Percentiles rank a stretch among this genome's conserved stretches.
phyloP scores from a whole-genome alignment of 2,797 vertebrate genomes.

The Melanotaenia parkinsoni region DNA sequence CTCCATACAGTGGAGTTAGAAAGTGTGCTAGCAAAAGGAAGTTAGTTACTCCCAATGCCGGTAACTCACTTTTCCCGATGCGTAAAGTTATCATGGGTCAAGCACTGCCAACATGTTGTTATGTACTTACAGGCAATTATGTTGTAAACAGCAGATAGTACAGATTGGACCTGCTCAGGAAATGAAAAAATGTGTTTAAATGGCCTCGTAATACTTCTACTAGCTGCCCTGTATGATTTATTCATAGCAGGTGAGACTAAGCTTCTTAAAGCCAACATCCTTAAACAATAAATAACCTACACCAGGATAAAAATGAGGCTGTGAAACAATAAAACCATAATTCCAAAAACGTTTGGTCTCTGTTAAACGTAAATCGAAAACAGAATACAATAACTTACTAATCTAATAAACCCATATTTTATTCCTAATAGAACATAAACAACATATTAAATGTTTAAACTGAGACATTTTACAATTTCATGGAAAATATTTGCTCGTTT shows the following conservation, averaged over 20 bases:
- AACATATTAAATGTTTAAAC: too few species aligned
- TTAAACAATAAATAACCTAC: too few species aligned
- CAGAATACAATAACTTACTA: too few species aligned
- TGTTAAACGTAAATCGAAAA: too few species aligned
- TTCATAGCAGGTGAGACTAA: neutral
- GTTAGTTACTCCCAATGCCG: neutral
- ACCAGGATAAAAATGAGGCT: too few species aligned
- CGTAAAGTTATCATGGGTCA: constrained; percentile 19
- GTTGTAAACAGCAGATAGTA: constrained; percentile 66
- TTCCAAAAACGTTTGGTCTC: too few species aligned
- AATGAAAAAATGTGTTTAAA: neutral
- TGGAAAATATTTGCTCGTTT: too few species aligned
- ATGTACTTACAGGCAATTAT: constrained; percentile 50
- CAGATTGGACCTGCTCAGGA: constrained; percentile 12
- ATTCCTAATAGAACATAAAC: too few species aligned
- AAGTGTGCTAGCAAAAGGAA: neutral
- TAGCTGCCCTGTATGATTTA: neutral
- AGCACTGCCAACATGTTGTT: constrained; percentile 6
- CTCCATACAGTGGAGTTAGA: neutral
- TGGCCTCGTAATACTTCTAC: neutral
- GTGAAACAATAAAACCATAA: too few species aligned
- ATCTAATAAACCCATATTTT: too few species aligned
- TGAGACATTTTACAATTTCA: too few species aligned
- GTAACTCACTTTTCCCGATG: constrained; percentile 10
- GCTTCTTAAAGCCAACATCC: too few species aligned